Base-by-base conservation (phyloP, 2,797 vertebrate genomes). In the Gymnopithys bicolor region DNA sequence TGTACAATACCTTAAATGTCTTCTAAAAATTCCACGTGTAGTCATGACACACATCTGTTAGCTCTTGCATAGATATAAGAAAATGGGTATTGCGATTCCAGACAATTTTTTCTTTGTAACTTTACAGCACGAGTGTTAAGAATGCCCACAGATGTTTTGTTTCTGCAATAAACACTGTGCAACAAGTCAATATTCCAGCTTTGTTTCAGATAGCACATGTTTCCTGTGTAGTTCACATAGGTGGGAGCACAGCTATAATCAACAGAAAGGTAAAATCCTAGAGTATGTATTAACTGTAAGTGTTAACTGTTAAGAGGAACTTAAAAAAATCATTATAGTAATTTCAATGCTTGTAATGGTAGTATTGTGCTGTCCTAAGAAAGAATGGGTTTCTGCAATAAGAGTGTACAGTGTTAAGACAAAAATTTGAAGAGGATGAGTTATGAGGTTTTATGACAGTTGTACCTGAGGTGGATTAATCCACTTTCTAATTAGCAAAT, bases 11-110 rank as follows among this genome's bases (percentile, higher is more conserved):
- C 33, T 76, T 55, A 49, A 67, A 13, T 28, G 7, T 46, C 12
- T 66, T 49, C 43, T 33, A 7, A 77, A 87, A 85, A 60, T 46
- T n/a, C n/a, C 2, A 2, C 27, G 2, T 0, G 0, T 82, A 53
- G n/a, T 82, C 19, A 11, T 19, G 7, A 56, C 8, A 19, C 5
- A 1, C n/a, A 56, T 55, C 24, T 88, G 15, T 62, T 74, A 58
- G 11, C 78, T 89, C n/a, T 63, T 79, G 15, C 0, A 0, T 33
- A 78, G 32, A 5, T 63, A 43, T 71, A 58, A 74, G 41, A 71
- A 66, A 70, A 77, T 13, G 6, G 5, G 8, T 88, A 18, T 28
- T 59, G 10, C 63, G 16, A 41, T 70, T 84, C 66, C 66, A 59
- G 35, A 7, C 64, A 2, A 49, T 5, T 2, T 66, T 64, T 71